Percentiles rank a stretch among this genome's conserved stretches.
These are phyloP conservation scores for Lasioglossum lativentre DNA, from an alignment of 2,888 invertebrate species.

Conservation along the genomic window DNA sequence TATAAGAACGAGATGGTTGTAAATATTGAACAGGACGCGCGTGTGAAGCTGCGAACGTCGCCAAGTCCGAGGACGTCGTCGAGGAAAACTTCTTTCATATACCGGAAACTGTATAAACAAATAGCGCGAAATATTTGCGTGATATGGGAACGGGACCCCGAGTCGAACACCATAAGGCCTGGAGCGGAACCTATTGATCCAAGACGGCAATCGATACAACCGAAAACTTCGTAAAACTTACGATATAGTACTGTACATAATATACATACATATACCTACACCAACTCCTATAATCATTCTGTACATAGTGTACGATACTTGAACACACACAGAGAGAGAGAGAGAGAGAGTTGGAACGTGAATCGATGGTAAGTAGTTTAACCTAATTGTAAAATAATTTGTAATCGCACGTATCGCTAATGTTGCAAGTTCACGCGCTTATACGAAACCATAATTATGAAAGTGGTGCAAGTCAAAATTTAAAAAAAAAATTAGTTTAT, in stretches of 20 bases:
- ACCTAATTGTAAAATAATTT: background rate
- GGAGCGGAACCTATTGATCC: conserved; percentile 69
- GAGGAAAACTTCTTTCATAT: conserved; percentile 24
- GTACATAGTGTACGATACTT: conserved; percentile 34
- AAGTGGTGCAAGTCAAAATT: too few relatives aligned
- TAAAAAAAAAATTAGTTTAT: too few relatives aligned
- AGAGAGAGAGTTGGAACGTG: background rate
- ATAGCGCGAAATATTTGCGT: conserved; percentile 67
- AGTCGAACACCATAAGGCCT: conserved; percentile 69
- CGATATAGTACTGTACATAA: conserved; percentile 1
- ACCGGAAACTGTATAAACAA: conserved; percentile 55
- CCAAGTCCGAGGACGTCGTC: background rate
- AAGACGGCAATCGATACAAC: conserved; percentile 24
- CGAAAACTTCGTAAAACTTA: conserved; percentile 11
- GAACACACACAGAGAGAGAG: background rate
- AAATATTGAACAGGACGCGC: conserved; percentile 62
- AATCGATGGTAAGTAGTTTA: conserved; percentile 35
- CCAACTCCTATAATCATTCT: conserved; percentile 4
- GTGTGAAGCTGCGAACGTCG: conserved; percentile 4
- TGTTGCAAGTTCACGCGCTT: too few relatives aligned
- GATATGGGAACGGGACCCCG: conserved; percentile 50
- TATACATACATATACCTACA: background rate
- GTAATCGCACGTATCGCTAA: background rate
- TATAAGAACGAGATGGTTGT: conserved; percentile 60
- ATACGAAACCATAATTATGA: too few relatives aligned